Evolutionary conservation across 1,140 invertebrate species (phyloP).

Genomic region (Scaptomyza graminum): DNA sequence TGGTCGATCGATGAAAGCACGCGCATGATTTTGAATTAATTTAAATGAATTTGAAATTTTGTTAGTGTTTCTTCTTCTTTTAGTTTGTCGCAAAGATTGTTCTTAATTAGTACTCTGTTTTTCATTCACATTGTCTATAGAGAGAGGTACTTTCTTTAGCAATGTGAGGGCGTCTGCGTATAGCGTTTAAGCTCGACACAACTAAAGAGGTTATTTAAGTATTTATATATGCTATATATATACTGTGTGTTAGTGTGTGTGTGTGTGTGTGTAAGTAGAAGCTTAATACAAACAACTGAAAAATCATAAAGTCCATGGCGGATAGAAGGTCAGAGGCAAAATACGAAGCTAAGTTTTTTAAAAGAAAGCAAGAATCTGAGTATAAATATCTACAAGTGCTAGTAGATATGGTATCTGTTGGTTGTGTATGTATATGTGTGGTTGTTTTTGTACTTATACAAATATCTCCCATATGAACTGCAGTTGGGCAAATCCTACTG

Average conservation of each 20-base stretch:
- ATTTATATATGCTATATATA: constrained; percentile 8
- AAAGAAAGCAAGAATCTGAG: constrained; percentile 61
- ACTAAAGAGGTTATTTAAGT: constrained; percentile 53
- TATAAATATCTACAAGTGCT: constrained; percentile 18
- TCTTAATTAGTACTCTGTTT: constrained; percentile 76
- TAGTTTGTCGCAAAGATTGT: constrained; percentile 40
- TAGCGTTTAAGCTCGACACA: constrained; percentile 55
- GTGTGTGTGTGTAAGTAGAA: constrained; percentile 41
- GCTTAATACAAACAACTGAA: constrained; percentile 59
- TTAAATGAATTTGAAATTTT: constrained; percentile 79
- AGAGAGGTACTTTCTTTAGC: constrained; percentile 57
- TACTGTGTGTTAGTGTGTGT: constrained; percentile 18
- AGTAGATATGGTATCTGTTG: constrained; percentile 9
- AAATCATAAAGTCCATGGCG: constrained; percentile 59
- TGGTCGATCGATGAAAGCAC: constrained; percentile 33
- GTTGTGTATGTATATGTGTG: constrained; percentile 14
- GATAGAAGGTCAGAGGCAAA: constrained; percentile 57
- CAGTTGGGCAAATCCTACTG: constrained; percentile 18
- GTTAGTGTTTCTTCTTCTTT: constrained; percentile 69
- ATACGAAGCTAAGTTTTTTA: constrained; percentile 63
- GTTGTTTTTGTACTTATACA: constrained; percentile 15
- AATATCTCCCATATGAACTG: constrained; percentile 52
- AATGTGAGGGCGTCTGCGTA: constrained; percentile 52
- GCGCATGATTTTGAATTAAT: constrained; percentile 77
- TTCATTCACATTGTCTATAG: constrained; percentile 80